phyloP scores from a whole-genome alignment of 2,797 vertebrate genomes.

The Xiphophorus birchmanni region DNA sequence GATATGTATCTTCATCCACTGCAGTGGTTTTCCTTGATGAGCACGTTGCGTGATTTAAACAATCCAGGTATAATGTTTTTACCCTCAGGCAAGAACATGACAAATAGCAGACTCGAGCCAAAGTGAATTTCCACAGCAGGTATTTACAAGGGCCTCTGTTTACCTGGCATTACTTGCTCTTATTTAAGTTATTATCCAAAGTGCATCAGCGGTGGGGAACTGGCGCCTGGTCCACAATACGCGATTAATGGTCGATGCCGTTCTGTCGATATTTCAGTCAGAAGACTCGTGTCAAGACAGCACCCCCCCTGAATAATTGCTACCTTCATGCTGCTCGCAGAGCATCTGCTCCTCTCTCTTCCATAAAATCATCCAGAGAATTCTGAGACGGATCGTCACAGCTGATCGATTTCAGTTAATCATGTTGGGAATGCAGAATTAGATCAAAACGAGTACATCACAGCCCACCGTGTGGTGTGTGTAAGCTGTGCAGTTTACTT shows the following conservation, averaged over 20 bases:
- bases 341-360: conserved; percentile 25
- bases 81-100: conserved; percentile 25
- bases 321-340: conserved; percentile 38
- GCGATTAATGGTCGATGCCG: conserved; percentile 37
- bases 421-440: conserved; percentile 50
- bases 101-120: conserved; percentile 26
- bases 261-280: conserved; percentile 56
- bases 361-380: conserved; percentile 39
- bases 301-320: conserved; percentile 46
- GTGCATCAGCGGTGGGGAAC: conserved; percentile 28
- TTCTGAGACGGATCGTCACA: conserved; percentile 48
- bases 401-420: conserved; percentile 56
- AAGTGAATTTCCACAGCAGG: conserved; percentile 37
- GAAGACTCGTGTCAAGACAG: conserved; percentile 34
- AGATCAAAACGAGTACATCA: conserved; percentile 33
- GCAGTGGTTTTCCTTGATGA: conserved; percentile 16
- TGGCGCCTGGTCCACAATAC: conserved; percentile 29
- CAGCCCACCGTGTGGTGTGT: not conserved
- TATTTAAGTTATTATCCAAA: conserved; percentile 47
- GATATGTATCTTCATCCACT: not conserved
- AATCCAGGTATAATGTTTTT: not conserved
- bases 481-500: conserved; percentile 8
- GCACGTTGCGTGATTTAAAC: conserved; percentile 8
- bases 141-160: conserved; percentile 37
- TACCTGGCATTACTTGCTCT: conserved; percentile 10